Conservation (phyloP, 1,140 invertebrate genomes). For the Saxidomus purpurata region DNA sequence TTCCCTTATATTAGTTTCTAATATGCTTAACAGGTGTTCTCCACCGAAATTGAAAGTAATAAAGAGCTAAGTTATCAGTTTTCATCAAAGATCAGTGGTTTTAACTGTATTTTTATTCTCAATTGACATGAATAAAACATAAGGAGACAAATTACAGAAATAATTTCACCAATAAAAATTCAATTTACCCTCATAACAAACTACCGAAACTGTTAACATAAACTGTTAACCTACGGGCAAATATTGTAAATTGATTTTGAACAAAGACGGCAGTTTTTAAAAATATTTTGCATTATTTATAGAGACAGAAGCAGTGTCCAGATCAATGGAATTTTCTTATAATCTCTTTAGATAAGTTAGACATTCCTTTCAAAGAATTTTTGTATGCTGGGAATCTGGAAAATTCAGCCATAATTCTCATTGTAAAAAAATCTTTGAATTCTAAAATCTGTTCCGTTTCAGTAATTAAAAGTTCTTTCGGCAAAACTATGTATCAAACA, state of each 20-base stretch:
- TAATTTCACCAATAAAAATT: neutral
- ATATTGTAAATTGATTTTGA: constrained; percentile 1
- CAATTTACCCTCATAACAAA: neutral
- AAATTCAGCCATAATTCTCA: too few species aligned
- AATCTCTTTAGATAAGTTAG: too few species aligned
- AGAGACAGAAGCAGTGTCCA: too few species aligned
- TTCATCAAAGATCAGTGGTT: constrained; percentile 4
- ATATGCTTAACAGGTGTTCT: neutral
- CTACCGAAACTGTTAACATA: neutral
- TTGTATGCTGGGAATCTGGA: too few species aligned
- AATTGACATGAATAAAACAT: constrained; percentile 1
- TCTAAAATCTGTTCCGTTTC: too few species aligned
- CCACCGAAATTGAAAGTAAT: neutral
- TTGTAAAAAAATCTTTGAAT: too few species aligned
- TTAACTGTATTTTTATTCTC: neutral
- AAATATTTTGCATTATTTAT: too few species aligned
- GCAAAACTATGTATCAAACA: too few species aligned
- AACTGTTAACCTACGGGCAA: neutral
- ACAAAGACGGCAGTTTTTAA: too few species aligned
- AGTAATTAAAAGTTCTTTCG: too few species aligned
- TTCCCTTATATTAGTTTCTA: neutral
- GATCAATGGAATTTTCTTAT: too few species aligned
- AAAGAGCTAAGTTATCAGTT: neutral
- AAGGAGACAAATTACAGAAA: constrained; percentile 1
- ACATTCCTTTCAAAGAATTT: too few species aligned